Conservation (phyloP, 1,140 invertebrate species). For the Pseudomyrmex flavicornis region DNA sequence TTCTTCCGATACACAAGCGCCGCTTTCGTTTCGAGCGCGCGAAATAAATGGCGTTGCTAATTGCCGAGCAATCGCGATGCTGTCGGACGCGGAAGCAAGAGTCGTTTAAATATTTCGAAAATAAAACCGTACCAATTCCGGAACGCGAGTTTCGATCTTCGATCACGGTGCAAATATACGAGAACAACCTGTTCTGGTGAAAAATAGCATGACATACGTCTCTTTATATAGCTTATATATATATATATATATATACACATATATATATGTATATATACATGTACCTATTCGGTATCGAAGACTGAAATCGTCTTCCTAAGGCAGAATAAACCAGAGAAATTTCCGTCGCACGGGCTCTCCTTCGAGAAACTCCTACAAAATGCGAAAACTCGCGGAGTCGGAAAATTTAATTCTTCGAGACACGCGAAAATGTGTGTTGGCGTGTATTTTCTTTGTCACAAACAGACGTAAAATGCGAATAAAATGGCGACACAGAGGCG, state of each 20-base stretch:
- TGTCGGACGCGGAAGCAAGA: neutral
- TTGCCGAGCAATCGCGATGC: slow-evolving; percentile 27
- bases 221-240: neutral
- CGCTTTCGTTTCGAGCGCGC: slow-evolving; percentile 6
- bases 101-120: neutral
- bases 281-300: neutral
- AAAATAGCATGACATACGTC: slow-evolving; percentile 23
- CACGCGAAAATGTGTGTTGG: neutral
- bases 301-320: neutral
- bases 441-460: neutral
- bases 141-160: neutral
- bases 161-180: too few relatives aligned
- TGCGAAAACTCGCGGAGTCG: neutral
- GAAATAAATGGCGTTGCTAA: slow-evolving; percentile 42
- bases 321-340: neutral
- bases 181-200: neutral
- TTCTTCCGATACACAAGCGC: slow-evolving; percentile 11
- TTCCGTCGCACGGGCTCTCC: neutral
- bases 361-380: neutral
- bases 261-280: too few relatives aligned
- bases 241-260: too few relatives aligned
- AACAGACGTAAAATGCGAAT: neutral
- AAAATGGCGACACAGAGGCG: neutral
- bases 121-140: neutral
- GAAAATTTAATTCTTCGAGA: neutral